Evolutionary conservation across 2,797 vertebrate genomes (phyloP), one percentile per base, ranked within the genome.

Genomic region (Oreonectes daqikongensis): DNA sequence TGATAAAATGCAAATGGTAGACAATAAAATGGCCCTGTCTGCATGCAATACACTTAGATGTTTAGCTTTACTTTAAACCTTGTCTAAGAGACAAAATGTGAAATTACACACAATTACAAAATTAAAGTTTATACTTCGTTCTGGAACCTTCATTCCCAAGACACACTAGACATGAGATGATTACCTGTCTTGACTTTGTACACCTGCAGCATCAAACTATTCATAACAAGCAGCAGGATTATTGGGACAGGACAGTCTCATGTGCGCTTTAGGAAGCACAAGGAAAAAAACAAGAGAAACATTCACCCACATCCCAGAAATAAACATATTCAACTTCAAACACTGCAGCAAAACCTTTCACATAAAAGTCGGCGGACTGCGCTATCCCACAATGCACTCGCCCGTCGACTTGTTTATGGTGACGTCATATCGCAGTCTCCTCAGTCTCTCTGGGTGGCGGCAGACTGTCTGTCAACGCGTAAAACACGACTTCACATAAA

Each of bases 371-470:
- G 89, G 87, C 88, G 85, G 88, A 89, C 85, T 85, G 14, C 11
- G 55, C 53, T 20, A 79, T 75, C 91, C 92, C 91, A 92, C 76
- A 89, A 92, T 92, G 92, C 92, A 88, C 44, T 68, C 11, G 82
- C 69, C 7, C 83, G 1, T 3, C 24, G 26, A 40, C 85, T 83
- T 89, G 89, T 91, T 92, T 86, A 70, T 86, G 86, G 72, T 91
- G 89, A 92, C 90, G 89, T 92, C 88, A 87, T 26, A 22, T 38
- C 18, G 61, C 61, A 61, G 59, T 60, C 81, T 75, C 8, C 53
- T 68, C 74, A 57, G 73, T 78, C 65, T 81, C 68, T 65, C 75
- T 83, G 82, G 83, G 83, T 82, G 86, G 81, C 75, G 78, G 78
- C 83, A 68, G 55, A 72, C 61, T 28, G 66, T 82, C 55, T 76